Evolutionary conservation across 2,888 invertebrate species (phyloP), one percentile per base, ranked within the genome.

Genomic region (Eupeodes latifasciatus): DNA sequence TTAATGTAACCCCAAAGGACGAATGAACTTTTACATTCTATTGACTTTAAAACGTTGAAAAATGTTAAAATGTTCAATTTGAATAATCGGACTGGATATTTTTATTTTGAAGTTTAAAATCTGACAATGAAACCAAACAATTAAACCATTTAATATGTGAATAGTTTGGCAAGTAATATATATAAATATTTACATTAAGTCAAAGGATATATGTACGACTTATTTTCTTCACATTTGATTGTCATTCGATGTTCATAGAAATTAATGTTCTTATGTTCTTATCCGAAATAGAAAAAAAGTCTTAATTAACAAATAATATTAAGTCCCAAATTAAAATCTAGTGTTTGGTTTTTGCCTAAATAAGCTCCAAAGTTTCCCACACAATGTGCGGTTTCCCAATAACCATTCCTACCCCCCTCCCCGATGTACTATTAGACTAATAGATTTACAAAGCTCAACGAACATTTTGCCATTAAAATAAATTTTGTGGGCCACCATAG

Each of bases 381-480:
- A 27, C 14, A 27, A 14, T 64, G 47, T 66, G 19, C 2, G 27
- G 14, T 34, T 69, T 16, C n/a, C 10, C 19, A 66, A 44, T 6
- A 71, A 66, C 59, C 66, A 66, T 44, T 72, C 57, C 40, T 40
- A 40, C 40, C 40, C 72, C 79, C 79, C 59, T 9, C 72, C 79
- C 83, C 66, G 36, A 51, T 61, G 82, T 72, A 82, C 79, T 78
- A 79, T 72, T 62, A 79, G 61, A 19, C 59, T 67, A 69, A 61
- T 53, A 66, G 53, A 66, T 71, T 59, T 59, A 16, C 76, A 51
- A 71, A 44, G 19, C 55, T 19, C 40, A 12, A 14, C 66, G 16
- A 61, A 51, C 61, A 55, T 66, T 27, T 77, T 66, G 72, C 76
- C 77, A 72, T 85, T 85, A 61, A 85, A 85, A 85, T 72, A 85